Conservation (phyloP, 1,140 invertebrate species). For the Zaprionus nigranus region DNA sequence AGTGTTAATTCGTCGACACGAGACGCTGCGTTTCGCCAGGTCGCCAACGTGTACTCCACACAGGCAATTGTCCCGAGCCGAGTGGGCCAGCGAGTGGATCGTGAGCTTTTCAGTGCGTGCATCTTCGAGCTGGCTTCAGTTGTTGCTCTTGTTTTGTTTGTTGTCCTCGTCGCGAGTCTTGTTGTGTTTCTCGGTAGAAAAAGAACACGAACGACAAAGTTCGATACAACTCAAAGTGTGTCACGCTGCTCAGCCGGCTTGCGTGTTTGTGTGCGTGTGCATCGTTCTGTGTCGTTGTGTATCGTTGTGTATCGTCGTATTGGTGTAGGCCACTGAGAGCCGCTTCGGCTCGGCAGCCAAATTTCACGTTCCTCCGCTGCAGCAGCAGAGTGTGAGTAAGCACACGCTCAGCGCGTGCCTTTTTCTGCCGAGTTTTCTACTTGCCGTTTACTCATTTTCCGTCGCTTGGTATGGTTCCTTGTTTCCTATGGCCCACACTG, state of each 20-base stretch:
- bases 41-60: conserved; percentile 10
- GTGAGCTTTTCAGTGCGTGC: conserved; percentile 38
- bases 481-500: conserved; percentile 25
- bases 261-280: conserved; percentile 34
- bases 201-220: conserved; percentile 43
- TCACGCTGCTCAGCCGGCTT: conserved; percentile 46
- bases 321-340: conserved; percentile 42
- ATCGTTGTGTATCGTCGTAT: conserved; percentile 10
- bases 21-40: conserved; percentile 67
- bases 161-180: conserved; percentile 54
- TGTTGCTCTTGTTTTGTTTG: conserved; percentile 40
- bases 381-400: conserved; percentile 50
- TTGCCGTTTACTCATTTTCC: conserved; percentile 19
- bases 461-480: conserved; percentile 38
- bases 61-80: conserved; percentile 30
- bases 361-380: conserved; percentile 40
- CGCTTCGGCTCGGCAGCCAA: conserved; percentile 33
- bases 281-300: too few species aligned
- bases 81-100: conserved; percentile 39
- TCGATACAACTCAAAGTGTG: conserved; percentile 74
- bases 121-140: conserved; percentile 20
- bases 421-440: conserved; percentile 40
- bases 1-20: conserved; percentile 82
- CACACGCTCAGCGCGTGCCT: conserved; percentile 26
- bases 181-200: conserved; percentile 41